Evolutionary conservation across 2,888 invertebrate species (phyloP).

Genomic region (Nebria salina): DNA sequence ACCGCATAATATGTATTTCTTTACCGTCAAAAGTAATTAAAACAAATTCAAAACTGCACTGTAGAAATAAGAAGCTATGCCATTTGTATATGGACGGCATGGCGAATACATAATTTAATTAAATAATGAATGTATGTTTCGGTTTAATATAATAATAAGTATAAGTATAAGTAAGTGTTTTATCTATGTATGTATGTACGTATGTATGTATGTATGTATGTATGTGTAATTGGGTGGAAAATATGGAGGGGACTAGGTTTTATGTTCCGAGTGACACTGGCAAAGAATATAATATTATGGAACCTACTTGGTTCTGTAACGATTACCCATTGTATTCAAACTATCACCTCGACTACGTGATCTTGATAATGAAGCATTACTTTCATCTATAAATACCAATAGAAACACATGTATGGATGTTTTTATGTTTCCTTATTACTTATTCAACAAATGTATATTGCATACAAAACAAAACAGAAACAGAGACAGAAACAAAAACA

Average conservation of each 20-base stretch:
- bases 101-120: constrained; percentile 45
- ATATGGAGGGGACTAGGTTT: constrained; percentile 56
- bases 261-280: constrained; percentile 37
- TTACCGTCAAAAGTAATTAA: neutral
- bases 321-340: constrained; percentile 76
- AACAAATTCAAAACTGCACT: neutral
- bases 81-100: constrained; percentile 61
- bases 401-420: constrained; percentile 20
- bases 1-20: neutral
- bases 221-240: constrained; percentile 56
- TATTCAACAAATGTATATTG: neutral
- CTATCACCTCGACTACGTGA: constrained; percentile 86
- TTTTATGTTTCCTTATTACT: no score
- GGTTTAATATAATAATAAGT: constrained; percentile 8
- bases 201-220: constrained; percentile 10
- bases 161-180: neutral
- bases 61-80: constrained; percentile 53
- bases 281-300: constrained; percentile 27
- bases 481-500: no score
- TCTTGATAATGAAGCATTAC: constrained; percentile 75
- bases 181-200: constrained; percentile 6
- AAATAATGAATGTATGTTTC: constrained; percentile 13
- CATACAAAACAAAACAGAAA: no score
- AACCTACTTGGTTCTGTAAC: constrained; percentile 64
- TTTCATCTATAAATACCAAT: constrained; percentile 67